A percentile compares a stretch with the other conserved stretches of the same genome.
Conservation (phyloP, 2,888 invertebrate species). For the Pilophorus perplexus region DNA sequence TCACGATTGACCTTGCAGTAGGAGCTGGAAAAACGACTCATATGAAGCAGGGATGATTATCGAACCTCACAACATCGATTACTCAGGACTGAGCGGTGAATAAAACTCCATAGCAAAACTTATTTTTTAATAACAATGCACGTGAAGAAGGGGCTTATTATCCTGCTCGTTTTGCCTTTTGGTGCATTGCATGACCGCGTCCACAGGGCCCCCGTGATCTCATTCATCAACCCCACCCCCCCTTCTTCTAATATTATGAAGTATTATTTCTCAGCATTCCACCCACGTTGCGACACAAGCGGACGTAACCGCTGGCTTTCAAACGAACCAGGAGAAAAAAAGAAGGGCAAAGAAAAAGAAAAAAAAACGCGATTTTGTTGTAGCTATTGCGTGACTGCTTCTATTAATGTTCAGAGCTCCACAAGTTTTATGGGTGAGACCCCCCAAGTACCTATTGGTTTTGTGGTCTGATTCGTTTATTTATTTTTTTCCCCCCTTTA, state of each 20-base stretch:
- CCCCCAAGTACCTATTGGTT: not conserved
- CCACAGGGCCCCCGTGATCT: not conserved
- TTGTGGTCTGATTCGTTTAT: too few species aligned
- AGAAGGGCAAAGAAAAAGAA: not conserved
- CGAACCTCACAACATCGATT: too few species aligned
- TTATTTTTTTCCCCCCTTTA: too few species aligned
- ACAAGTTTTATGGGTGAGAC: not conserved
- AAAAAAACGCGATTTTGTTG: not conserved
- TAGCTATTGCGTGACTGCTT: not conserved
- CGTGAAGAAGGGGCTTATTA: not conserved
- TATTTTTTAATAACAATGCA: too few species aligned
- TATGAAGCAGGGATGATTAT: too few species aligned
- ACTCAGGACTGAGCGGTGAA: too few species aligned
- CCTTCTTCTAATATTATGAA: constrained; percentile 12
- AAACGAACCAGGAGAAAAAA: not conserved
- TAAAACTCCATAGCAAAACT: too few species aligned
- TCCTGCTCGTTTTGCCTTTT: not conserved
- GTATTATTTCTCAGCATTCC: constrained; percentile 1
- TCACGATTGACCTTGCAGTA: too few species aligned
- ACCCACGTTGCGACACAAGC: not conserved
- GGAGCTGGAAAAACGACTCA: too few species aligned
- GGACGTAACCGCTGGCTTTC: not conserved
- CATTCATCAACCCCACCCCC: not conserved
- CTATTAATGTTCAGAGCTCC: not conserved
- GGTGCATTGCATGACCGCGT: not conserved